Evolutionary conservation across 1,140 invertebrate genomes (phyloP).

Genomic region (Rhopalosiphum maidis): DNA sequence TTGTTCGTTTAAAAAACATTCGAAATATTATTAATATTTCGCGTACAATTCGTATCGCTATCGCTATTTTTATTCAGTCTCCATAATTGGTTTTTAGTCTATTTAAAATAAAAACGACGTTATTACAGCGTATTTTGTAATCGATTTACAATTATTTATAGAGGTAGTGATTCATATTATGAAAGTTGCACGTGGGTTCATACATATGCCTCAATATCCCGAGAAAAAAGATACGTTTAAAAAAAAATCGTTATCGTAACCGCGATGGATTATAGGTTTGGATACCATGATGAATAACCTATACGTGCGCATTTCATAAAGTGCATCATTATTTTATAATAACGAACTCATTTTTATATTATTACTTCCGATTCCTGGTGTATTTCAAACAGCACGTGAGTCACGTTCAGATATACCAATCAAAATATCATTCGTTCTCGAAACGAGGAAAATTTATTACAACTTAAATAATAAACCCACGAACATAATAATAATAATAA

Average conservation of each 20-base stretch:
- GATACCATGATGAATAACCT: not conserved
- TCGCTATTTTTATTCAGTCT: not conserved
- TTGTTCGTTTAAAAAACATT: not conserved
- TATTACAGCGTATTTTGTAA: not conserved
- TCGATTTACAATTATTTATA: not conserved
- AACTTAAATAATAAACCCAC: not conserved
- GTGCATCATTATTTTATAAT: not conserved
- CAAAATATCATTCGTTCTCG: not conserved
- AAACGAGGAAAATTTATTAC: not conserved
- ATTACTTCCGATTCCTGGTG: not conserved
- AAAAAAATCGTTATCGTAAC: not conserved
- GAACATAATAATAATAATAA: not conserved
- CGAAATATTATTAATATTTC: not conserved
- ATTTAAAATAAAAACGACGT: not conserved
- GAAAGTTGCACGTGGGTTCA: not conserved
- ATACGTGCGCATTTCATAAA: not conserved
- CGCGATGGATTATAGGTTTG: not conserved
- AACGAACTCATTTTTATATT: not conserved
- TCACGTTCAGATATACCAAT: slow-evolving; percentile 7
- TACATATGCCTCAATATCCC: not conserved
- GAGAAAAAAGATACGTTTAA: not conserved
- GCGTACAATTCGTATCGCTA: not conserved
- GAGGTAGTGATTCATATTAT: not conserved
- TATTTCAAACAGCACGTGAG: not conserved
- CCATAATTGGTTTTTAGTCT: not conserved